phyloP scores from a whole-genome alignment of 2,888 invertebrate species.

The Arrhopalites spinosus region DNA sequence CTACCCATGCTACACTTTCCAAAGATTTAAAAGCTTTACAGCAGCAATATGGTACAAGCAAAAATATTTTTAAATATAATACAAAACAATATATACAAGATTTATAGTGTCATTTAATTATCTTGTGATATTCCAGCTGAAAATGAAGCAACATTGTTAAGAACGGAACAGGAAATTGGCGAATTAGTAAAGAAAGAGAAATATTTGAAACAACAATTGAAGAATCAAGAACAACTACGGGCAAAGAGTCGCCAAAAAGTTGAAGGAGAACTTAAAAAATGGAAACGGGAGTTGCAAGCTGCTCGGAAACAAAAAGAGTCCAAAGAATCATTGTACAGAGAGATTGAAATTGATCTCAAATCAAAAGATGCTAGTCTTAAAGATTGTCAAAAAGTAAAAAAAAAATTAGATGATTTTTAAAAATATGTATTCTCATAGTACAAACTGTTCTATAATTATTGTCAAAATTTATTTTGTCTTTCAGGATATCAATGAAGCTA shows the following conservation, averaged over 20 bases:
- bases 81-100: background rate
- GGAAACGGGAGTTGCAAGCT: slow-evolving; percentile 73
- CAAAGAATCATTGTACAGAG: slow-evolving; percentile 51
- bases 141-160: slow-evolving; percentile 32
- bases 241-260: slow-evolving; percentile 65
- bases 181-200: slow-evolving; percentile 67
- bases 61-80: background rate
- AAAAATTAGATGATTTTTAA: no score
- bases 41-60: slow-evolving; percentile 18
- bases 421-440: no score
- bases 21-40: slow-evolving; percentile 33
- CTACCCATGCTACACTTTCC: slow-evolving; percentile 37
- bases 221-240: slow-evolving; percentile 58
- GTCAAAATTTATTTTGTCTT: background rate
- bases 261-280: slow-evolving; percentile 76
- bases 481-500: slow-evolving; percentile 62
- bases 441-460: no score
- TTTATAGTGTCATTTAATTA: no score
- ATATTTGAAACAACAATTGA: slow-evolving; percentile 64
- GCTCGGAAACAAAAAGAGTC: slow-evolving; percentile 71
- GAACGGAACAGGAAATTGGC: slow-evolving; percentile 62
- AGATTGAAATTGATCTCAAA: slow-evolving; percentile 38
- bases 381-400: slow-evolving; percentile 26
- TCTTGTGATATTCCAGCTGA: slow-evolving; percentile 26
- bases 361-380: slow-evolving; percentile 34